Base-by-base conservation (phyloP, 2,888 invertebrate species). In the Neoaliturus tenellus region DNA sequence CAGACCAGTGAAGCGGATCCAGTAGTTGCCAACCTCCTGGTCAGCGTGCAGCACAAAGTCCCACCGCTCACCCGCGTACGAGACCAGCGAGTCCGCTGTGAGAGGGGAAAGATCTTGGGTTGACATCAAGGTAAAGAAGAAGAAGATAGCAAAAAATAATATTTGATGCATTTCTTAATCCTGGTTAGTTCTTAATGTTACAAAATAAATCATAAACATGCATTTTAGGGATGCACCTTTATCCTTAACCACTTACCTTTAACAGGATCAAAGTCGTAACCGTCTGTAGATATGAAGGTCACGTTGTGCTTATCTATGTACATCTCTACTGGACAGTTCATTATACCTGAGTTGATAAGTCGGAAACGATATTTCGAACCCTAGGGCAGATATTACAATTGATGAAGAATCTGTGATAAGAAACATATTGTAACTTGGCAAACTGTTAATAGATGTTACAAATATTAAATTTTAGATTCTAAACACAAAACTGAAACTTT, bases 61-160 rank as follows among this genome's bases (percentile, higher is more conserved):
- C 89, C 95, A 98, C 55, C 98, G 92, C 90, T 98, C 98, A 0
- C 98, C 98, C 0, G 98, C 97, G 89, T 97, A 97, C 5, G 95
- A 95, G 1, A 97, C 96, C 78, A 95, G 89, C 0, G 94, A 93
- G 51, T 93, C 92, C 55, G 93, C 95, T 93, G 86, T 3, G 31
- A 23, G 5, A 55, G 23, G 55, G 5, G 2, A 12, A 25, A 23
- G 12, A 55, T 55, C 14, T 41, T 41, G 41, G 6, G 41, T 41
- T 41, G 6, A 14, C 14, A 14, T 41, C n/a, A n/a, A n/a, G n/a
- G n/a, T n/a, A n/a, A n/a, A n/a, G n/a, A n/a, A n/a, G n/a, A n/a
- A n/a, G n/a, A n/a, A n/a, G n/a, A n/a, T n/a, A n/a, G n/a, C n/a
- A n/a, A n/a, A n/a, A n/a, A n/a, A n/a, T n/a, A n/a, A n/a, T n/a